Base-by-base conservation (phyloP, 2,888 invertebrate species). In the Dione vanillae region DNA sequence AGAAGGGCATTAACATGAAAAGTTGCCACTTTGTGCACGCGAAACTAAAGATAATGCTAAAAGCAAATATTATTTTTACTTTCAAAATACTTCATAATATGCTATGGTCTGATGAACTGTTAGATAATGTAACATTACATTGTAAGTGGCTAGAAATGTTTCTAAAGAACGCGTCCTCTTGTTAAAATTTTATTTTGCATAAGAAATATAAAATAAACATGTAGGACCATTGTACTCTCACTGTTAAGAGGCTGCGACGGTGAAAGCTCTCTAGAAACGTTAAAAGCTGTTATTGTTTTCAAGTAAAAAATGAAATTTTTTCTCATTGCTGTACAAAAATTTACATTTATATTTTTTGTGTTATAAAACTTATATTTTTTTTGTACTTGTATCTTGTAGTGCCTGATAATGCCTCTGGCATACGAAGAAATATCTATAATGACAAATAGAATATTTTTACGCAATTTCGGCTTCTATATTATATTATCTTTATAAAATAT, bases 1-100 rank as follows among this genome's bases (percentile, higher is more conserved):
- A 85, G 82, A 82, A 84, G 84, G 78, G 80, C 80, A 85, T 88
- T 87, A 83, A 77, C 80, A 79, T 75, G 79, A 79, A 83, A 83
- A 81, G 79, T 73, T 76, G 65, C 71, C 61, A 54, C 68, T 56
- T 16, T 8, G 45, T 47, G 68, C 62, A 37, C 62, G 40, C 19
- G 37, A 49, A 49, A 62, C 35, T 62, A 10, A 35, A 47, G 62
- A 62, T 62, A 62, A 35, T 47, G 45, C 6, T 2, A n/a, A 45
- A 61, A 45, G n/a, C 43, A 19, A 27, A 27, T n/a, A 61, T 8
- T 58, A 19, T 8, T 5, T 12, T 40, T 19, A 41, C 8, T 5
- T 1, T 35, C 43, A 19, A 16, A 52, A 66, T 43, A 65, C 16
- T 66, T 47, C 45, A 54, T 14, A n/a, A n/a, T n/a, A n/a, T n/a